Percentiles rank a stretch among this genome's conserved stretches.
These are phyloP conservation scores for Lucifuga dentata DNA, from an alignment of 2,113 vertebrate species.

Conservation along the genomic window DNA sequence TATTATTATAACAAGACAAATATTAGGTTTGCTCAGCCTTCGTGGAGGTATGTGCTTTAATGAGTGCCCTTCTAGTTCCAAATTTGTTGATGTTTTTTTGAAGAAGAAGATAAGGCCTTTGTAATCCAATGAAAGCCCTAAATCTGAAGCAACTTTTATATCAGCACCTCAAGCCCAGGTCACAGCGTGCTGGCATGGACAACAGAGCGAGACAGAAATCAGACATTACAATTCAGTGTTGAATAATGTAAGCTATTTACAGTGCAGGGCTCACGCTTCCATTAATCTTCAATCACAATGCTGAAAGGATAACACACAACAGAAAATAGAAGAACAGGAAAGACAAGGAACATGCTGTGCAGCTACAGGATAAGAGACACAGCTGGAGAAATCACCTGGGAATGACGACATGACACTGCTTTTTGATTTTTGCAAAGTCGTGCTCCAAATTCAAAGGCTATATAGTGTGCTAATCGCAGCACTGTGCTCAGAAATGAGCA, in stretches of 20 bases:
- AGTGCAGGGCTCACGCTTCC: constrained; percentile 31
- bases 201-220: constrained; percentile 5
- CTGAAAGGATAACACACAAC: constrained; percentile 39
- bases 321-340: constrained; percentile 26
- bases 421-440: constrained; percentile 30
- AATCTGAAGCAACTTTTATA: not conserved
- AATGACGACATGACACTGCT: constrained; percentile 40
- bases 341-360: constrained; percentile 57
- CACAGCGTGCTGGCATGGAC: constrained; percentile 11
- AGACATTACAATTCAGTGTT: constrained; percentile 25
- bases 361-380: constrained; percentile 56
- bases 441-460: constrained; percentile 50
- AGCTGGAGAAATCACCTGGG: constrained; percentile 70
- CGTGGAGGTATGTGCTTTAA: no score
- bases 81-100: no score
- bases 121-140: not conserved
- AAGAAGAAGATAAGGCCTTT: no score
- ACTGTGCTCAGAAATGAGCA: constrained; percentile 23
- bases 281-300: constrained; percentile 66
- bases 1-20: no score
- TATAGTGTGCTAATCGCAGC: constrained; percentile 42
- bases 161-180: not conserved
- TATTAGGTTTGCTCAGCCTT: no score
- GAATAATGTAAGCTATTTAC: constrained; percentile 46
- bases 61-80: no score